phyloP scores from a whole-genome alignment of 2,797 vertebrate genomes.

The Dryobates pubescens region DNA sequence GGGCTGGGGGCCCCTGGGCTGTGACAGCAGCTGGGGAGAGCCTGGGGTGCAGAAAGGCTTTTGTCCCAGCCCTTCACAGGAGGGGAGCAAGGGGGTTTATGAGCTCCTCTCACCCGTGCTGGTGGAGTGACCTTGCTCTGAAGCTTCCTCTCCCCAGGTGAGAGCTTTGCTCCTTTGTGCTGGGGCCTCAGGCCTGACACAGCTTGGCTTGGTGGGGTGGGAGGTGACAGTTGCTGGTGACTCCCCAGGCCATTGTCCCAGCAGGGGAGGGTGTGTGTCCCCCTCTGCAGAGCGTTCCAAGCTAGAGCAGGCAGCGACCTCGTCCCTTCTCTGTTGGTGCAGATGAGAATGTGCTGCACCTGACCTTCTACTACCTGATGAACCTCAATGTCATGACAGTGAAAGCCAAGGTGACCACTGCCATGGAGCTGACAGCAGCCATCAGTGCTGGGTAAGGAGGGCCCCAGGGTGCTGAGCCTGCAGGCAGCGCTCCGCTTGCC shows the following conservation, averaged over 20 bases:
- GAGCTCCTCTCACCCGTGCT: fast-evolving
- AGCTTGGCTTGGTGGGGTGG: background rate
- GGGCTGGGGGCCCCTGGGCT: background rate
- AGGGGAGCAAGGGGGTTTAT: background rate
- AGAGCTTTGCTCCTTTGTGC: background rate
- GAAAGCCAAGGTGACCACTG: conserved; percentile 89
- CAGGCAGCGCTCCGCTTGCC: fast-evolving
- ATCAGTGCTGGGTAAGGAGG: conserved; percentile 89
- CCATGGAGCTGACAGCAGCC: conserved; percentile 84
- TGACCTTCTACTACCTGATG: conserved; percentile 95
- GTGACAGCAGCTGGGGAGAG: background rate
- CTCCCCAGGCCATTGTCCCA: background rate
- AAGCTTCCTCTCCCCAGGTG: background rate
- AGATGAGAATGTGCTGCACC: conserved; percentile 91
- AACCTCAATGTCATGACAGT: conserved; percentile 97
- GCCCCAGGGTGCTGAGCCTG: fast-evolving
- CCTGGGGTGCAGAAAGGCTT: fast-evolving
- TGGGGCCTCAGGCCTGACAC: no score
- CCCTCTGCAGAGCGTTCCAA: background rate
- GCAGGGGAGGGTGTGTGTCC: fast-evolving
- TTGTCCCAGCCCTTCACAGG: no score
- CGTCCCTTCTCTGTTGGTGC: background rate
- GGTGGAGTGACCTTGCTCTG: background rate
- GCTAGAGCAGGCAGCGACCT: background rate
- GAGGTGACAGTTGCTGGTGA: background rate